A percentile compares a stretch with the other conserved stretches of the same genome.
These are phyloP conservation scores for Myiotriccus ornatus DNA, from an alignment of 2,797 vertebrate species.

Conservation along the genomic window DNA sequence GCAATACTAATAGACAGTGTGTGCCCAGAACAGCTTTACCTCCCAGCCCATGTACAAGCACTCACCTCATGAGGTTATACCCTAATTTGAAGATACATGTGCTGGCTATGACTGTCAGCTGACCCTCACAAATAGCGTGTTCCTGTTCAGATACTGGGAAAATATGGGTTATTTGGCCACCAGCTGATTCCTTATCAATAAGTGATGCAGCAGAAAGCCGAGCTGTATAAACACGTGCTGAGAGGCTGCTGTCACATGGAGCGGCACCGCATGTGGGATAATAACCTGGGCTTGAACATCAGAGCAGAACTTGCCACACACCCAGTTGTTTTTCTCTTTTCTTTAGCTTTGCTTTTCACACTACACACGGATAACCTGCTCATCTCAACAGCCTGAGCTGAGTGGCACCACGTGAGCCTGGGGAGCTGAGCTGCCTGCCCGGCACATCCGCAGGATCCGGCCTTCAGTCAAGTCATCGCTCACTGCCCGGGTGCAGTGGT, in stretches of 20 bases:
- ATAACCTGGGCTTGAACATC: neutral
- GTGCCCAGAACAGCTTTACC: neutral
- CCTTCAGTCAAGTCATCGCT: neutral
- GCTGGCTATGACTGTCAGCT: neutral
- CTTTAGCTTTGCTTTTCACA: neutral
- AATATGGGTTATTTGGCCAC: neutral
- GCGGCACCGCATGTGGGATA: rapidly evolving
- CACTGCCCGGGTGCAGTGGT: rapidly evolving
- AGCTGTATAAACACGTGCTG: neutral
- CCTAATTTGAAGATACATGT: neutral
- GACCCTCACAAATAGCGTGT: neutral
- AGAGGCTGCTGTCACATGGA: neutral
- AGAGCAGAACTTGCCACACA: neutral
- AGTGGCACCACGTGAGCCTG: rapidly evolving
- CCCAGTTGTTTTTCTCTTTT: neutral
- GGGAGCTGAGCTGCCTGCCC: neutral
- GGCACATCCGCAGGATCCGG: rapidly evolving
- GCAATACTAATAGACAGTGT: neutral
- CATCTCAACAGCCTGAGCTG: neutral
- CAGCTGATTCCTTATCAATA: constrained; percentile 23
- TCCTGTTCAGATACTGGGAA: neutral
- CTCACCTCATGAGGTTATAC: neutral
- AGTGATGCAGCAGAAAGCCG: neutral
- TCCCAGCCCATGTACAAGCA: neutral
- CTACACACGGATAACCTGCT: rapidly evolving